Base-by-base conservation (phyloP, 2,797 vertebrate genomes). In the Melanotaenia parkinsoni region DNA sequence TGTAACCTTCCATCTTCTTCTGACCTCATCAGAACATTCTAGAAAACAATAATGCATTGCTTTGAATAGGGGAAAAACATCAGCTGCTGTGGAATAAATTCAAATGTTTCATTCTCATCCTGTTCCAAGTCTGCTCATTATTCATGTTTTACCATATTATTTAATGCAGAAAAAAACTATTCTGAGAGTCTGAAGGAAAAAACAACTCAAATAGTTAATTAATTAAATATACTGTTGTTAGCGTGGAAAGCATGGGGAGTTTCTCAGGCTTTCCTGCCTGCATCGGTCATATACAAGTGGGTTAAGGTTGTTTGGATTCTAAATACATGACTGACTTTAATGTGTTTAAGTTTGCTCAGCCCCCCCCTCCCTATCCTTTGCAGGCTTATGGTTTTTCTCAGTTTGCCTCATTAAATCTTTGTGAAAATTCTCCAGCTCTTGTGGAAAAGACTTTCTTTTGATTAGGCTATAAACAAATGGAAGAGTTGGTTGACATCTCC, bases 401-500 rank as follows among this genome's bases (percentile, higher is more conserved):
- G 70, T 85, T 79, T 80, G 78, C 81, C 84, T 90, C 88, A 88
- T 92, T 93, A 88, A 87, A 87, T 81, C 72, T 88, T 89, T 84
- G 76, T 84, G 70, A 50, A 84, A 84, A 89, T 62, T 82, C 83
- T 81, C 63, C 76, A 76, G 69, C 80, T 83, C 79, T 79, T 71
- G 58, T 70, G 72, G 84, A 85, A 70, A 74, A 84, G 71, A 74
- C 72, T 84, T 84, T 86, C 82, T 87, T 91, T 89, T 91, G 92
- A 92, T 89, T 86, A 85, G 78, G 45, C 70, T 66, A 58, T 77
- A 89, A 90, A 90, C 79, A 92, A 90, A 87, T 77, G 78, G 82
- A 80, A 87, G 86, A 87, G 88, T 84, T 85, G 76, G 77, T 87
- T 90, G 92, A 94, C 92, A 91, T 92, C 90, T 90, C 76, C 86